Evolutionary conservation across 2,113 vertebrate genomes (phyloP).

Genomic region (Benitochromis conjunctus): DNA sequence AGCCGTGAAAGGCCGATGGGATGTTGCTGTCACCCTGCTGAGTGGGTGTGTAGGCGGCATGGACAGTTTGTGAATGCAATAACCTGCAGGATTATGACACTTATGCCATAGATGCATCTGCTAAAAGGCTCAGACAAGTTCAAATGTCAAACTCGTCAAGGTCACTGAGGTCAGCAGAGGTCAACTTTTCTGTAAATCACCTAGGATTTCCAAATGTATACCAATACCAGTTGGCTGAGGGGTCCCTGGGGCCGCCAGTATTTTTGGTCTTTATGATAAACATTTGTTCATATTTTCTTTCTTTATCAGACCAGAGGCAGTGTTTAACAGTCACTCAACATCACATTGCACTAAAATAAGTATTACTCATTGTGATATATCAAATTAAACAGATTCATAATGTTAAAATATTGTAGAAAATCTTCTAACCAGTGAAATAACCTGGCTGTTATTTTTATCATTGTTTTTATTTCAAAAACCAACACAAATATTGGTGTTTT

Average conservation of each 20-base stretch:
- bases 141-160: background rate
- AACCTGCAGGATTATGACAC: background rate
- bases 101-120: background rate
- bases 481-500: background rate
- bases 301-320: background rate
- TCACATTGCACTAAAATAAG: background rate
- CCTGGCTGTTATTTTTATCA: background rate
- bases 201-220: background rate
- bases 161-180: background rate
- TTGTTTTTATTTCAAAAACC: background rate
- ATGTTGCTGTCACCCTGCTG: background rate
- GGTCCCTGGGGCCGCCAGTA: background rate
- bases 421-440: background rate
- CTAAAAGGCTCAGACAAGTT: background rate
- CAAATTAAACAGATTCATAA: background rate
- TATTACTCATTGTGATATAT: background rate
- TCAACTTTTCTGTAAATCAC: background rate
- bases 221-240: background rate
- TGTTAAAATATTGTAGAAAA: background rate
- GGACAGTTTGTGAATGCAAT: background rate
- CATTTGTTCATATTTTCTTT: background rate
- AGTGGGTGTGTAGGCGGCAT: rapidly evolving
- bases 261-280: background rate
- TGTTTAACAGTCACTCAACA: background rate
- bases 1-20: background rate